These are phyloP conservation scores for Euclidia mi DNA, from an alignment of 2,888 invertebrate genomes.

Conservation along the genomic window DNA sequence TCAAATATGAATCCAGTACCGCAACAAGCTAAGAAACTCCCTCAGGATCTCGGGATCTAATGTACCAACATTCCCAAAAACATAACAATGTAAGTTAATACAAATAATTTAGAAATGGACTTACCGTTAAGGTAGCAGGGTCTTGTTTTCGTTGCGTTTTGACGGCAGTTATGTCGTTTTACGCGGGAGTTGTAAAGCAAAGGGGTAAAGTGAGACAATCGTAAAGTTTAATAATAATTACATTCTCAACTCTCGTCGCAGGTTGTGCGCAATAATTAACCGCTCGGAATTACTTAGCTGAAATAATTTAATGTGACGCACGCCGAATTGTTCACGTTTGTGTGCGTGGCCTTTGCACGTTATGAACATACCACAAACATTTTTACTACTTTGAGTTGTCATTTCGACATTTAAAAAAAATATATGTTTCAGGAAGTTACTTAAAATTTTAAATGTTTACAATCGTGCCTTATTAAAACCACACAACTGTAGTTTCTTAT, in stretches of 20 bases:
- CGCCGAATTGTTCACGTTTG: constrained; percentile 71
- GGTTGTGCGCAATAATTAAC: constrained; percentile 89
- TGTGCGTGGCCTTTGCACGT: constrained; percentile 53
- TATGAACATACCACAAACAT: constrained; percentile 11
- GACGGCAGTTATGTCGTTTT: constrained; percentile 60
- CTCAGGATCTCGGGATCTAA: constrained; percentile 83
- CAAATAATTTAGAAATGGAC: constrained; percentile 23
- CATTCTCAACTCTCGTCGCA: constrained; percentile 89
- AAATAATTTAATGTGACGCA: constrained; percentile 90
- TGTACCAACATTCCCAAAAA: constrained; percentile 62
- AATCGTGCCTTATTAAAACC: too few relatives aligned
- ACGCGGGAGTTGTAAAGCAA: constrained; percentile 62
- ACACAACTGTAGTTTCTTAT: too few relatives aligned
- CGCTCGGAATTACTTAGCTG: constrained; percentile 90
- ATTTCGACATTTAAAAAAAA: too few relatives aligned
- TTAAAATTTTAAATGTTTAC: too few relatives aligned
- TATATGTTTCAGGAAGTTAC: too few relatives aligned
- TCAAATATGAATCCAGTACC: constrained; percentile 87
- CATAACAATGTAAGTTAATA: constrained; percentile 32
- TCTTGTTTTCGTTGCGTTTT: constrained; percentile 53
- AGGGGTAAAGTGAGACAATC: constrained; percentile 90
- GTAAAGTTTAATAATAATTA: constrained; percentile 91
- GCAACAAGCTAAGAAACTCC: constrained; percentile 88
- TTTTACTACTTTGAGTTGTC: too few relatives aligned
- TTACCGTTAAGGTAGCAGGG: constrained; percentile 31